Evolutionary conservation across 2,888 invertebrate species (phyloP), one percentile per base, ranked within the genome.

Genomic region (Ochlodes sylvanus): DNA sequence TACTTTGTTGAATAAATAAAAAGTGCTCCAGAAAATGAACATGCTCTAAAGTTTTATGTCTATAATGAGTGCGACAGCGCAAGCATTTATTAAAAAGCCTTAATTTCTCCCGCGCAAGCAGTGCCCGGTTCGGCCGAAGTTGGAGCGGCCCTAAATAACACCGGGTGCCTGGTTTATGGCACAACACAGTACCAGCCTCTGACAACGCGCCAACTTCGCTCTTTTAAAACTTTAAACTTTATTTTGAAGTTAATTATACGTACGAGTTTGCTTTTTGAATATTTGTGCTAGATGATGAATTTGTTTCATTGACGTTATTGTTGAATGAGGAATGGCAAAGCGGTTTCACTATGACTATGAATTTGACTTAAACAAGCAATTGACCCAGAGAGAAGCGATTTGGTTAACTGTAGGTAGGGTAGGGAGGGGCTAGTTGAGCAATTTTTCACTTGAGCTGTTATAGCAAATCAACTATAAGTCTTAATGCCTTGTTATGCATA

Each of bases 61-160:
- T n/a, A 50, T 52, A 66, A 60, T 66, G 54, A 66, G 66, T 62
- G 14, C 34, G 63, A 69, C 14, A 60, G 56, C 57, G 52, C 62
- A 27, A 57, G 56, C 64, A 52, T 58, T 68, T 63, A 66, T 63
- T 68, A 62, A 68, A 68, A 56, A 60, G 76, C 77, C 74, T 74
- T 84, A 81, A 82, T 81, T 83, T 77, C 72, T 73, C 75, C 72
- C 70, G 72, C 69, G 72, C 69, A 69, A 72, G 74, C 66, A 72
- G 67, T 47, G 67, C 69, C 60, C 64, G 74, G 76, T 71, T 52
- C 34, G 82, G 76, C 78, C 76, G 87, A 88, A 80, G 88, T 87
- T 87, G 84, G 81, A 85, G 84, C 81, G 82, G 80, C 81, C 85
- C 80, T 89, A 88, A 90, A 88, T 87, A 80, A 87, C 90, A 89